Evolutionary conservation across 2,113 vertebrate species (phyloP).

Genomic region (Otus sunia): DNA sequence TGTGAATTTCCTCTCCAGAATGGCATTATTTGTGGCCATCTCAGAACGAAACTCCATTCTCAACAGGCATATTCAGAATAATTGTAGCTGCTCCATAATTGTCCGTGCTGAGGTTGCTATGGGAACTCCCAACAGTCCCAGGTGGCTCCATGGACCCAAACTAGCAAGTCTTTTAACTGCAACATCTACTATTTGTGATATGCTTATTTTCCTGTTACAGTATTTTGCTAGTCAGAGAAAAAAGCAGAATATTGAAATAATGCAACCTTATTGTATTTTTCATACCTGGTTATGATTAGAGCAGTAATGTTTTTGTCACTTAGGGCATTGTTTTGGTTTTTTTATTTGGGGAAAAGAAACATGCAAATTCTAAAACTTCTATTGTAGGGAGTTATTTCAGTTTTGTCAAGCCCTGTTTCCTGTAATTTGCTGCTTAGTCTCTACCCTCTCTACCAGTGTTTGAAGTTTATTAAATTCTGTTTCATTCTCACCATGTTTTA

Average conservation of each 20-base stretch:
- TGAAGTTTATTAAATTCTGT: too few species aligned
- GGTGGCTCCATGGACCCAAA: constrained; percentile 35
- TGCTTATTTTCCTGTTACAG: not conserved
- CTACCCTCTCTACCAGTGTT: too few species aligned
- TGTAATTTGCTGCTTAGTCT: not conserved
- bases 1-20: not conserved
- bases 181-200: not conserved
- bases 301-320: not conserved
- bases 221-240: not conserved
- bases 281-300: not conserved
- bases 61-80: constrained; percentile 23
- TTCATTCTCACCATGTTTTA: too few species aligned
- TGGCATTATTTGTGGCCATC: not conserved
- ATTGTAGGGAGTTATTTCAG: not conserved
- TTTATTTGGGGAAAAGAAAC: not conserved
- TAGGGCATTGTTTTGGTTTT: not conserved
- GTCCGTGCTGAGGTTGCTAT: constrained; percentile 50
- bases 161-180: constrained; percentile 10
- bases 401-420: not conserved
- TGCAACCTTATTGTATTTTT: not conserved
- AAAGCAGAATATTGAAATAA: not conserved
- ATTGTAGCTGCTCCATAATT: constrained; percentile 51
- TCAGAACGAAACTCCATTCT: not conserved
- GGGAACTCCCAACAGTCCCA: constrained; percentile 56
- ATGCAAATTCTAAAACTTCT: not conserved